phyloP scores from a whole-genome alignment of 1,140 invertebrate genomes.

The Limonius californicus region DNA sequence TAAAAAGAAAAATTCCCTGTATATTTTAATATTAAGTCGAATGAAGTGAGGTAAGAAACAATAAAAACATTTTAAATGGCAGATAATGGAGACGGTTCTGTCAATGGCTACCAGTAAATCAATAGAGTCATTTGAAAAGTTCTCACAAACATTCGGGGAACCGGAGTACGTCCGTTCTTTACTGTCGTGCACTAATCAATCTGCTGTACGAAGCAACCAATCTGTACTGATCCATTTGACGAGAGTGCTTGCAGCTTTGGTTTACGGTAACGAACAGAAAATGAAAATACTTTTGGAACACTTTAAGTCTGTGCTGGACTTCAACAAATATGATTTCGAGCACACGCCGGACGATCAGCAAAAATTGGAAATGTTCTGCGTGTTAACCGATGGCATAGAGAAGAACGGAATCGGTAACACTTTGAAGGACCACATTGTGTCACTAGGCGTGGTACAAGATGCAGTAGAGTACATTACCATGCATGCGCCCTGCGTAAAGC shows the following conservation, averaged over 20 bases:
- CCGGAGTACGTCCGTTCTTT: slow-evolving; percentile 81
- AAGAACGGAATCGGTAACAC: slow-evolving; percentile 88
- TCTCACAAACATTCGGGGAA: slow-evolving; percentile 80
- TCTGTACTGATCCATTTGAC: slow-evolving; percentile 81
- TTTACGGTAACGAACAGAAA: slow-evolving; percentile 88
- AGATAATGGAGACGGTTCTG: slow-evolving; percentile 91
- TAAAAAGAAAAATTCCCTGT: too few relatives aligned
- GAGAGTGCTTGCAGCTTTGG: slow-evolving; percentile 85
- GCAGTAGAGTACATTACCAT: slow-evolving; percentile 84
- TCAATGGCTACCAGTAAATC: slow-evolving; percentile 82
- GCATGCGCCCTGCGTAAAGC: slow-evolving; percentile 81
- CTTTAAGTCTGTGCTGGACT: slow-evolving; percentile 83
- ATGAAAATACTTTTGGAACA: slow-evolving; percentile 91
- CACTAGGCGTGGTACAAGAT: slow-evolving; percentile 79
- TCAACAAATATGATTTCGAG: slow-evolving; percentile 86
- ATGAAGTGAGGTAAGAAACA: too few relatives aligned
- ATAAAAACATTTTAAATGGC: too few relatives aligned
- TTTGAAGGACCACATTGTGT: slow-evolving; percentile 88
- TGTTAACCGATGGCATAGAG: slow-evolving; percentile 88
- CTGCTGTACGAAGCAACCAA: slow-evolving; percentile 68
- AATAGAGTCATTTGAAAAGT: slow-evolving; percentile 69
- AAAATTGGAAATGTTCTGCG: slow-evolving; percentile 87
- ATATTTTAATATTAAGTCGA: too few relatives aligned
- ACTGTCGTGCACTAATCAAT: slow-evolving; percentile 68
- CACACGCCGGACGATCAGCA: slow-evolving; percentile 79